Percentiles rank a stretch among this genome's conserved stretches.
Evolutionary conservation across 64 coral and sea anemone genomes (phyloP).

Genomic region (Astreopora myriophthalma): DNA sequence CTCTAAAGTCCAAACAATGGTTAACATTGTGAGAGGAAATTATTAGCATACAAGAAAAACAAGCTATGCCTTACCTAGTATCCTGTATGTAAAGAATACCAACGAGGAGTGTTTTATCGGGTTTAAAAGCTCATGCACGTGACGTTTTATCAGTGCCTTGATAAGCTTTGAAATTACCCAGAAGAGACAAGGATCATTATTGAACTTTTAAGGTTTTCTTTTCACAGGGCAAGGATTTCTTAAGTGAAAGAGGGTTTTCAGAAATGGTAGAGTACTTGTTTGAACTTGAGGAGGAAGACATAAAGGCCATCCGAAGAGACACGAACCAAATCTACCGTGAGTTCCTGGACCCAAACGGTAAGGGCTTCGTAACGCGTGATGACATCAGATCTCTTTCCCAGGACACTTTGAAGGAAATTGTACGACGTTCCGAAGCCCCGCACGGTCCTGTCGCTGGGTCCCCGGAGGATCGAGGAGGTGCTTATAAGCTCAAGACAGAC

Average conservation of each 20-base stretch:
- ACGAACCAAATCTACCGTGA: slow-evolving; percentile 23
- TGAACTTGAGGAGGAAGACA: slow-evolving; percentile 15
- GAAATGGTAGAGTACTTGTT: slow-evolving; percentile 40
- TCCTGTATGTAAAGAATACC: no score
- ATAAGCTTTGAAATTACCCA: no score
- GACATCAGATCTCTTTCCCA: slow-evolving; percentile 47
- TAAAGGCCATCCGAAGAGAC: slow-evolving; percentile 4
- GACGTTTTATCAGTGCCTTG: no score
- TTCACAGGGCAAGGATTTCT: background rate
- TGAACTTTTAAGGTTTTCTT: no score
- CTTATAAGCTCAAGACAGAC: background rate
- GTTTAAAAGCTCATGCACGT: no score
- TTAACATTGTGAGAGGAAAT: no score
- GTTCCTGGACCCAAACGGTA: slow-evolving; percentile 38
- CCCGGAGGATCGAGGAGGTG: slow-evolving; percentile 1
- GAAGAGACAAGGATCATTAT: no score
- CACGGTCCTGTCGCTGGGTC: slow-evolving; percentile 52
- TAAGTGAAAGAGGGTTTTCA: slow-evolving; percentile 20
- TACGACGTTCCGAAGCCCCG: slow-evolving; percentile 21
- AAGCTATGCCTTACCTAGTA: no score
- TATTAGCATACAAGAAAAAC: no score
- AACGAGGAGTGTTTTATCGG: no score
- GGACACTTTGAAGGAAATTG: slow-evolving; percentile 40
- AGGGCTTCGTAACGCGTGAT: slow-evolving; percentile 55
- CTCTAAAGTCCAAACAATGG: no score